Evolutionary conservation across 2,888 invertebrate species (phyloP), one percentile per base, ranked within the genome.

Genomic region (Monochamus alternatus): DNA sequence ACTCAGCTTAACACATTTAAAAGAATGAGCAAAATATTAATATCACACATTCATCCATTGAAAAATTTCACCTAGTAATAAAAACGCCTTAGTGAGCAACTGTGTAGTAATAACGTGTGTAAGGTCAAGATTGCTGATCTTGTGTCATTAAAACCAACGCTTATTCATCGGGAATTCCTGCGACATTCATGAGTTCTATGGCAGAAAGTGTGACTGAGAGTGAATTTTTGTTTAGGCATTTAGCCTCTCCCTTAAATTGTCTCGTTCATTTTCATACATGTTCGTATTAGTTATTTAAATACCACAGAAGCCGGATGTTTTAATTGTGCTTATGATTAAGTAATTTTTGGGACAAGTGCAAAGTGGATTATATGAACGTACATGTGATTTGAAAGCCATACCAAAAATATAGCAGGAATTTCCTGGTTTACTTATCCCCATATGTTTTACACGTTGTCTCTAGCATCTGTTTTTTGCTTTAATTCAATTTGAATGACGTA

Each of bases 101-200:
- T 4, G 2, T 55, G 55, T 14, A 5, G n/a, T 55, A 55, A 55
- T 22, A 55, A 3, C n/a, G n/a, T 55, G n/a, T 7, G 14, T 55
- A 55, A 55, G 22, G 55, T 55, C 51, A 51, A 55, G 10, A 7
- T n/a, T 5, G n/a, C 14, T 2, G 7, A 1, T 55, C 55, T 55
- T 3, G 55, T 55, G 55, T 55, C 55, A 22, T 14, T n/a, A 14
- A 55, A n/a, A 7, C 2, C 38, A 38, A 38, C 55, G 55, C 14
- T 55, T 12, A 55, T 55, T 55, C 55, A 55, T 55, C n/a, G 9
- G 22, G 22, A n/a, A 55, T 55, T 55, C 55, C n/a, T 55, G 55
- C 14, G 12, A 55, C n/a, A 51, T 9, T 51, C 51, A 51, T 10
- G 22, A 22, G 22, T n/a, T 51, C n/a, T 51, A 51, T 51, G 51